Conservation (phyloP, 2,888 invertebrate species). For the Leucoma salicis region DNA sequence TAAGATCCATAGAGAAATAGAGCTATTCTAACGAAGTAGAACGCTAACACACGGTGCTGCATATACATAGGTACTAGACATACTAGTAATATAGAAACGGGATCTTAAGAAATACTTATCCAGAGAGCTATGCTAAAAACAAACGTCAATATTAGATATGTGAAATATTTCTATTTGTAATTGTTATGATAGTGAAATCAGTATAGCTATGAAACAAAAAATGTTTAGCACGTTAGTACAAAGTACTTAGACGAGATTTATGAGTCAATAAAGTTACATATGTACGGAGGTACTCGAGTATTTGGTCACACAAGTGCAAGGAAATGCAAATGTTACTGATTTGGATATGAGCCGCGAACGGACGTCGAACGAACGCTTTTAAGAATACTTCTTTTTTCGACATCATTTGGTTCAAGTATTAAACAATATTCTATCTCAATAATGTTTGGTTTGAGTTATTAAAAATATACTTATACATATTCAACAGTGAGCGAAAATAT, state of each 20-base stretch:
- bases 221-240: conserved; percentile 38
- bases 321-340: conserved; percentile 63
- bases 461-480: conserved; percentile 46
- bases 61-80: no score
- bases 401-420: conserved; percentile 56
- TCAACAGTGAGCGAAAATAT: conserved; percentile 21
- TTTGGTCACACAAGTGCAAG: conserved; percentile 24
- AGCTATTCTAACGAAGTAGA: no score
- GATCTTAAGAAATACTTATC: no score
- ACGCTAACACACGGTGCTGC: no score
- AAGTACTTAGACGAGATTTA: conserved; percentile 37
- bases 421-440: conserved; percentile 64
- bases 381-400: conserved; percentile 48
- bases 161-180: conserved; percentile 33
- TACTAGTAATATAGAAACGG: no score
- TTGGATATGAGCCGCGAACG: conserved; percentile 57
- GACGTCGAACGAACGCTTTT: conserved; percentile 58
- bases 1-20: no score
- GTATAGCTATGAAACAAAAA: conserved; percentile 32
- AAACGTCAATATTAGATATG: not conserved
- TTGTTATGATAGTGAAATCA: conserved; percentile 38
- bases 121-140: no score
- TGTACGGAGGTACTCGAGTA: conserved; percentile 13
- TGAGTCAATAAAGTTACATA: conserved; percentile 34
- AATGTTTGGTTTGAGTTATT: conserved; percentile 67